Evolutionary conservation across 37 sponge, comb jelly and placozoan genomes (phyloP).

Genomic region (Agelas oroides): DNA sequence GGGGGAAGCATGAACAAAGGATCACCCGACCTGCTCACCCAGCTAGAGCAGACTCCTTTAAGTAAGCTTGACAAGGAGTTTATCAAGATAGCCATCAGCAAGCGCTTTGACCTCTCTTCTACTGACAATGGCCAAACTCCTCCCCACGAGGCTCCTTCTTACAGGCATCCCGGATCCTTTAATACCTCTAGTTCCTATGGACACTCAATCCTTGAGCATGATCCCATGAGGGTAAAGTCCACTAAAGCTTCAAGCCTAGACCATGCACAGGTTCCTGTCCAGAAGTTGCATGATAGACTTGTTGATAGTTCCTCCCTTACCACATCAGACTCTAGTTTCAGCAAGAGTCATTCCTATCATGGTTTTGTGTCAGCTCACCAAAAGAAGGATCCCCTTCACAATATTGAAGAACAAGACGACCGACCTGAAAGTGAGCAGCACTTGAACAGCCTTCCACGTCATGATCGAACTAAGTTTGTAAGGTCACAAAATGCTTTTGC

Average conservation of each 20-base stretch:
- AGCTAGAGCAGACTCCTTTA: not conserved
- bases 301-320: not conserved
- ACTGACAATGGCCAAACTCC: not conserved
- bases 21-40: slow-evolving; percentile 4
- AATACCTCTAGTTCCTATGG: not conserved
- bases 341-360: slow-evolving; percentile 31
- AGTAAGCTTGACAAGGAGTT: slow-evolving; percentile 10
- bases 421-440: slow-evolving; percentile 66
- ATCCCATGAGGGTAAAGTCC: not conserved
- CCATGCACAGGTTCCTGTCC: slow-evolving; percentile 3
- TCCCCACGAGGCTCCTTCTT: not conserved
- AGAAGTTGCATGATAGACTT: slow-evolving; percentile 42
- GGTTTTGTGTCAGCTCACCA: slow-evolving; percentile 18
- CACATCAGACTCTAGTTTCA: not conserved
- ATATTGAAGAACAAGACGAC: slow-evolving; percentile 37
- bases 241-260: not conserved
- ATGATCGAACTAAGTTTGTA: not conserved
- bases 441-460: slow-evolving; percentile 55
- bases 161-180: not conserved
- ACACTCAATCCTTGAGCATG: not conserved
- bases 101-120: slow-evolving; percentile 13
- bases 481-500: not conserved
- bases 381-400: slow-evolving; percentile 20
- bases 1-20: not conserved
- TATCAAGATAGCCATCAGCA: slow-evolving; percentile 37